These are phyloP conservation scores for Catocala sponsa DNA, from an alignment of 2,888 invertebrate genomes.

Conservation along the genomic window DNA sequence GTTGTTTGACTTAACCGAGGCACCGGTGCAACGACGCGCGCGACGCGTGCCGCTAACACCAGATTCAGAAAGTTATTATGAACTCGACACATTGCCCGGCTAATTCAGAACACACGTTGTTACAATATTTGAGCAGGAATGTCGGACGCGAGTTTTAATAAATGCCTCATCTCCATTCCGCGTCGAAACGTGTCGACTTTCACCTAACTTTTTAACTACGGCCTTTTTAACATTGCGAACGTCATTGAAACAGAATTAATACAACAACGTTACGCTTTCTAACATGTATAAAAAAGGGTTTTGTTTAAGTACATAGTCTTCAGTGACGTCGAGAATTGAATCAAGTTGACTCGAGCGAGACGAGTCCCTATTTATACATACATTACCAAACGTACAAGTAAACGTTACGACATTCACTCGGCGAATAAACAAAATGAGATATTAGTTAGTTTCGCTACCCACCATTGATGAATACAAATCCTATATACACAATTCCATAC, in stretches of 20 bases:
- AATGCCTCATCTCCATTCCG: slow-evolving; percentile 27
- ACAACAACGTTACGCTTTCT: slow-evolving; percentile 24
- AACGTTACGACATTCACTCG: not conserved
- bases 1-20: slow-evolving; percentile 25
- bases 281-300: slow-evolving; percentile 28
- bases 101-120: slow-evolving; percentile 56
- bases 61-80: slow-evolving; percentile 51
- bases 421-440: slow-evolving; percentile 35
- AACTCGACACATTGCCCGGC: slow-evolving; percentile 46
- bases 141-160: slow-evolving; percentile 46
- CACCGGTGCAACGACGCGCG: slow-evolving; percentile 13
- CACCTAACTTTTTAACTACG: slow-evolving; percentile 14
- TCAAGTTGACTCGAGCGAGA: slow-evolving; percentile 41
- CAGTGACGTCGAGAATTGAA: slow-evolving; percentile 37
- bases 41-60: slow-evolving; percentile 24
- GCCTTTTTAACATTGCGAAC: slow-evolving; percentile 19
- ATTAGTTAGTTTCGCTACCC: slow-evolving; percentile 33
- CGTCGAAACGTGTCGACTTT: slow-evolving; percentile 28
- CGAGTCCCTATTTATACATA: slow-evolving; percentile 32
- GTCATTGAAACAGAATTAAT: slow-evolving; percentile 16
- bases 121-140: slow-evolving; percentile 61
- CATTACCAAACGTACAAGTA: not conserved
- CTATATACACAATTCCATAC: no score
- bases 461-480: no score
- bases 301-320: slow-evolving; percentile 16